These are phyloP conservation scores for Leptarthrus brevirostris DNA, from an alignment of 2,888 invertebrate species.

Conservation along the genomic window DNA sequence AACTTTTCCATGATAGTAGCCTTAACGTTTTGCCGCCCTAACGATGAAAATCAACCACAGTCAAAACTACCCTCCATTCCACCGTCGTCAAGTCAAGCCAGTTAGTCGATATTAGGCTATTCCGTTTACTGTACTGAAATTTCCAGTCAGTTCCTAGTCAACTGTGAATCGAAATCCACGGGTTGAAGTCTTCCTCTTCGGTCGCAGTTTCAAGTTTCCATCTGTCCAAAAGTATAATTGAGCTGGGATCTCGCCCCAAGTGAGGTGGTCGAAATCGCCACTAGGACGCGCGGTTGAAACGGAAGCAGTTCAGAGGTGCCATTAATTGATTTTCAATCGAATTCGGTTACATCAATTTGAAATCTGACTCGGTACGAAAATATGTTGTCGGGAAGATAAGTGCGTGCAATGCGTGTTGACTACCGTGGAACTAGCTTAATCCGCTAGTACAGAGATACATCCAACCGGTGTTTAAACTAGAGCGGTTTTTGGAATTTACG, in stretches of 20 bases:
- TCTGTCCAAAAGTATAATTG: conserved; percentile 9
- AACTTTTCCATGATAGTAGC: no score
- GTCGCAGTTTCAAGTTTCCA: conserved; percentile 26
- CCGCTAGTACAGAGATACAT: no score
- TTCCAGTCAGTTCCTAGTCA: conserved; percentile 40
- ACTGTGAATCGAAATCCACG: conserved; percentile 13
- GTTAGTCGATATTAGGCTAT: conserved; percentile 34
- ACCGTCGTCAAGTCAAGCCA: background rate
- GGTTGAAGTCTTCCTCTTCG: conserved; percentile 7
- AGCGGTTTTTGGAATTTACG: no score
- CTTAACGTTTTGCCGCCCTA: background rate
- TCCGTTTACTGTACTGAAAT: conserved; percentile 11
- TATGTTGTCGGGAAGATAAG: background rate
- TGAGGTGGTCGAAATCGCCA: background rate
- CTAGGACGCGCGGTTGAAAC: background rate
- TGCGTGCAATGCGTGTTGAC: no score
- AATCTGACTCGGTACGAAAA: background rate
- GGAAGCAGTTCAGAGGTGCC: conserved; percentile 11
- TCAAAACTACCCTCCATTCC: no score
- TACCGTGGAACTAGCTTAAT: no score
- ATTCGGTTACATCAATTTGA: background rate
- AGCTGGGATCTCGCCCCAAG: background rate
- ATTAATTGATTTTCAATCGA: conserved; percentile 29
- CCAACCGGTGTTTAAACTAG: no score
- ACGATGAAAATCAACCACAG: background rate